Base-by-base conservation (phyloP, 2,797 vertebrate species). In the Mus minutoides region DNA sequence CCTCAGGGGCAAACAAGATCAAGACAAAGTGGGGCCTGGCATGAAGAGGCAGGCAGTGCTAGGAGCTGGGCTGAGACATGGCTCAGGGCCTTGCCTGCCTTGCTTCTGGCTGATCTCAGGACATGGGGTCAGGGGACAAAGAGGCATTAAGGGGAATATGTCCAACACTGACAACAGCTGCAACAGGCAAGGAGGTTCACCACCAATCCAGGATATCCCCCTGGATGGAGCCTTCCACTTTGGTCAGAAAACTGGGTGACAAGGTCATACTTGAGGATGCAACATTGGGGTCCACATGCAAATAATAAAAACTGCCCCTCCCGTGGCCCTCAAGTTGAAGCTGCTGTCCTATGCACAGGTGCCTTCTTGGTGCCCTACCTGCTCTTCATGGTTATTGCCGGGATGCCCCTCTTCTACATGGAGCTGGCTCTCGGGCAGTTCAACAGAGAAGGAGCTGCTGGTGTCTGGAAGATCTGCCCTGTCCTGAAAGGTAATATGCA, bases 341-440 rank as follows among this genome's bases (percentile, higher is more conserved):
- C 2, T 0, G 22, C 46, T 26, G 12, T 31, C n/a, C 69, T 90
- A 60, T 24, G 75, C 85, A 3, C 97, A 99, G 99, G 99, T 94
- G 99, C 99, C 4, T 99, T 99, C 91, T 98, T 99, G 94, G 99
- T 99, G 46, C 99, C 99, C 8, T 99, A 99, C 96, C 88, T 99
- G 94, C 98, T 99, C 97, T 99, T 99, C 97, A 99, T 99, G 99
- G 98, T 99, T 96, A 99, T 99, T 73, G 99, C 99, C 0, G 99
- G 99, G 16, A 99, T 99, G 99, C 99, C 99, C 0, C 99, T 99
- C 1, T 99, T 99, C 98, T 99, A 99, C 98, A 99, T 99, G 99
- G 99, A 99, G 97, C 98, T 99, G 97, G 99, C 99, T 24, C 97
- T 99, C 40, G 99, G 99, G 40, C 99, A 99, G 96, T 99, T 99